These are phyloP conservation scores for Pheucticus melanocephalus DNA, from an alignment of 2,113 vertebrate species.

Conservation along the genomic window DNA sequence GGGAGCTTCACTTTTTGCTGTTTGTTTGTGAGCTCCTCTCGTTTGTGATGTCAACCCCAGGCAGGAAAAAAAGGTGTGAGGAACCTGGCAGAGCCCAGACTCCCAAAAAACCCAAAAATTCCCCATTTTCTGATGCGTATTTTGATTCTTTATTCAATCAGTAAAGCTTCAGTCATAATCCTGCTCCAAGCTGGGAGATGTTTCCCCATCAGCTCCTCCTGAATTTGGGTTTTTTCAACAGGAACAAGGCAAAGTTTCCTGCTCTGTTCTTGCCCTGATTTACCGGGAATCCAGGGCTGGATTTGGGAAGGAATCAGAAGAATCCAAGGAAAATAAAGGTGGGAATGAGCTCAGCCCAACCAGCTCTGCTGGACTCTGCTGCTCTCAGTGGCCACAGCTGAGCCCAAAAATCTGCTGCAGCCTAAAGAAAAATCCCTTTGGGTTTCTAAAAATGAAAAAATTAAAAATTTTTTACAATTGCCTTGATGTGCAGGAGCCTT, in stretches of 20 bases:
- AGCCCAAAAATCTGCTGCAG: not conserved
- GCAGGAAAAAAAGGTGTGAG: not conserved
- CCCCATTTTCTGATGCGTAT: not conserved
- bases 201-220: not conserved
- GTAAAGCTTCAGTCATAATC: not conserved
- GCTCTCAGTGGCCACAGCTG: not conserved
- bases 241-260: not conserved
- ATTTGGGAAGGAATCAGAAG: not conserved
- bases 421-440: not conserved
- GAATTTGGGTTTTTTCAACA: not conserved
- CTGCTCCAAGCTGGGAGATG: not conserved
- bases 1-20: not conserved
- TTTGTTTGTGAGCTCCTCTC: conserved; percentile 33
- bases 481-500: not conserved
- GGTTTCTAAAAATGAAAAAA: not conserved
- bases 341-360: conserved; percentile 46
- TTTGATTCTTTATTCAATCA: not conserved
- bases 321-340: conserved; percentile 58
- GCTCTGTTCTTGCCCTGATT: not conserved
- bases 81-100: not conserved
- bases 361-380: not conserved
- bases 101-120: not conserved
- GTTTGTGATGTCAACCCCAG: not conserved
- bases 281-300: not conserved
- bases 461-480: no score